Evolutionary conservation across 2,888 invertebrate genomes (phyloP), one percentile per base, ranked within the genome.

Genomic region (Mythimna impura): DNA sequence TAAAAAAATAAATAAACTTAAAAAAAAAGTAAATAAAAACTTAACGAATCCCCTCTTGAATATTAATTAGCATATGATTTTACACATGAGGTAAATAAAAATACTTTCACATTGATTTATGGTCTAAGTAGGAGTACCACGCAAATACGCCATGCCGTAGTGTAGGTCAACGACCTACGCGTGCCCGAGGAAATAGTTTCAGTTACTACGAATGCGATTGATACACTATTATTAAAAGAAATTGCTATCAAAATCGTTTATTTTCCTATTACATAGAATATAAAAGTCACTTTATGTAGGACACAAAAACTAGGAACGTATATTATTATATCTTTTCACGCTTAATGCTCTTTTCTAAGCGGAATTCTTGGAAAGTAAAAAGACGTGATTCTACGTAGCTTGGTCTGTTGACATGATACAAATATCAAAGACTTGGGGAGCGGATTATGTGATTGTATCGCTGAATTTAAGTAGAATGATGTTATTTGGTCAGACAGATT

Each of bases 31-130:
- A 66, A 69, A 70, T 64, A 67, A 57, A 57, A 67, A 54, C 50
- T 43, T 66, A 64, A 83, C 72, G 47, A 82, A 69, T 64, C 62
- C 43, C 50, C 54, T 68, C 66, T 73, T 73, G 74, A 76, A 76
- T 76, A 73, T 73, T 68, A 82, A 86, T 82, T 80, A 86, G 78
- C 61, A 66, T 58, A 43, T 66, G 71, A 75, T 80, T 85, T 78
- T 71, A 76, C 77, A 73, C 73, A 76, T 63, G 65, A 67, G 71
- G 72, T 72, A 80, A 86, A 78, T 80, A 84, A 79, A 86, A 80
- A 84, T 85, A 86, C 83, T 80, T 81, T 75, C 79, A 73, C 81
- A 78, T 80, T 86, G 87, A 86, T 87, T 87, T 87, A 86, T 84
- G 78, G 71, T 67, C 66, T 74, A 66, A 79, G 81, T 68, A 76